Base-by-base conservation (phyloP, 2,888 invertebrate genomes). In the Amiota mariae region DNA sequence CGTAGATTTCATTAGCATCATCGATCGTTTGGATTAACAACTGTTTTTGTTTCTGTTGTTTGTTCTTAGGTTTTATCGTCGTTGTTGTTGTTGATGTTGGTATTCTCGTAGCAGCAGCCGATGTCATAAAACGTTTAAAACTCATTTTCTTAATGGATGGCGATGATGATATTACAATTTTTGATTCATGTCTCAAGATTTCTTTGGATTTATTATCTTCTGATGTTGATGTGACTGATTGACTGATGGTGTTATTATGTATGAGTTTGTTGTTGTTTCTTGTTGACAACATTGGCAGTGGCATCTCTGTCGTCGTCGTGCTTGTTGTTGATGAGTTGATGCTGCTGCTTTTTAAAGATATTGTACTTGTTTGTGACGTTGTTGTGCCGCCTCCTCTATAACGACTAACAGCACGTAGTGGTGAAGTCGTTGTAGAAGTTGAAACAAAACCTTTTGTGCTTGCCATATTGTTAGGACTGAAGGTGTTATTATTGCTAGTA, bases 381-480 rank as follows among this genome's bases (percentile, higher is more conserved):
- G 20, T 9, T 0, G 80, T 81, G n/a, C 24, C 24, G 11, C 80
- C 78, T 13, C 74, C 77, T 1, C 85, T 81, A 73, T 82, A 81
- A 12, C 85, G 87, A 73, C 84, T 85, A 9, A 84, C 72, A 1
- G 82, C 75, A 8, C 81, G 82, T 63, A 84, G 70, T 1, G 87
- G 86, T 12, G 80, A 80, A 20, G 78, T 81, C 47, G 79, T 80
- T 1, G 86, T 85, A 24, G 87, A 83, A 36, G 82, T 82, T 57
- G 87, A 81, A 57, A 85, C 75, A 59, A 88, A 9, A 46, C 13
- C 36, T 15, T 54, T 20, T 49, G 49, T n/a, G 36, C 8, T 36
- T 36, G 36, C 36, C 2, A 2, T 36, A 6, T 36, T 6, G 8
- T 6, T 4, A 36, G 36, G 8, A 36, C 36, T 67, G 68, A 51